These are phyloP conservation scores for Cyclophora punctaria DNA, from an alignment of 2,888 invertebrate genomes.

Conservation along the genomic window DNA sequence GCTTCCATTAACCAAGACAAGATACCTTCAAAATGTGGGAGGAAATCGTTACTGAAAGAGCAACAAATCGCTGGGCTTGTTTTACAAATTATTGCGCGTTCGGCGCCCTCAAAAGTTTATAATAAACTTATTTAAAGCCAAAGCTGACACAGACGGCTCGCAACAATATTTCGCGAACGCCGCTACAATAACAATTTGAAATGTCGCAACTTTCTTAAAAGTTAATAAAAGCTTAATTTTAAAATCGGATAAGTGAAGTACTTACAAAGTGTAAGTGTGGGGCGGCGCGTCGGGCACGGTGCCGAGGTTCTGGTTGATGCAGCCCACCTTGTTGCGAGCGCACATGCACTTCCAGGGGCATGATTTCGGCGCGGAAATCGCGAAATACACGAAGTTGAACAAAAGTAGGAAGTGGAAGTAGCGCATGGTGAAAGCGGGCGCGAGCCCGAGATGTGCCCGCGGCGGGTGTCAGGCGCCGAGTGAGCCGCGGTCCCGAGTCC, in stretches of 20 bases:
- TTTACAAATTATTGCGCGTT: too few species aligned
- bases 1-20: too few species aligned
- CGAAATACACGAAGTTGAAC: conserved; percentile 26
- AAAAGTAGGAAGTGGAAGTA: conserved; percentile 37
- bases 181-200: not conserved
- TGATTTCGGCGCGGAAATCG: conserved; percentile 20
- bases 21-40: too few species aligned
- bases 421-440: not conserved
- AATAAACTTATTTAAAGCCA: conserved; percentile 16
- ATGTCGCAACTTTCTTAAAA: too few species aligned
- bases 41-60: too few species aligned
- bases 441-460: not conserved
- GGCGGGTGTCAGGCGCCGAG: not conserved
- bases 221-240: too few species aligned
- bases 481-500: not conserved
- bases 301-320: conserved; percentile 45
- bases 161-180: conserved; percentile 29
- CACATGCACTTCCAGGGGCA: conserved; percentile 56
- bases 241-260: conserved; percentile 14
- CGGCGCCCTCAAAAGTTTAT: too few species aligned
- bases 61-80: too few species aligned
- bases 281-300: conserved; percentile 41
- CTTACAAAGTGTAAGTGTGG: conserved; percentile 58
- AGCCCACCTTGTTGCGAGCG: conserved; percentile 41
- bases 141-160: conserved; percentile 27